These are phyloP conservation scores for Lasius platythorax DNA, from an alignment of 2,888 invertebrate species.

Conservation along the genomic window DNA sequence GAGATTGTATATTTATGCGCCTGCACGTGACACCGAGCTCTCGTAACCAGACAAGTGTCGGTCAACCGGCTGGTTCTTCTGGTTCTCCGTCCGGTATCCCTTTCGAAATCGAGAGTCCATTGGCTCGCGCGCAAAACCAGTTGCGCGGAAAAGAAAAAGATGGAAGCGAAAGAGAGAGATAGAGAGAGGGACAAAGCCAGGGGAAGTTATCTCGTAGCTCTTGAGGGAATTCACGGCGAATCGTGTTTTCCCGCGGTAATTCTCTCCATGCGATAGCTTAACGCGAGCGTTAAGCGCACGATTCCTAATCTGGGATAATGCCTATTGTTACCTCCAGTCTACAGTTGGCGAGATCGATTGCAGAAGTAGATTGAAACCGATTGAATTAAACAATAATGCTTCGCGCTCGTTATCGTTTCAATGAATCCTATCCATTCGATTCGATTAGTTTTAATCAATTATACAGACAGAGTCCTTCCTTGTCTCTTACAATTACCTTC, in stretches of 20 bases:
- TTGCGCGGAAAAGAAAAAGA: constrained; percentile 65
- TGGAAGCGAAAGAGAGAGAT: constrained; percentile 31
- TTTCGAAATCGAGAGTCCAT: constrained; percentile 77
- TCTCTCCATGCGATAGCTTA: constrained; percentile 34
- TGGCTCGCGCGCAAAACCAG: constrained; percentile 74
- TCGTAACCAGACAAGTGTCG: constrained; percentile 71
- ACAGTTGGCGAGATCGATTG: constrained; percentile 26
- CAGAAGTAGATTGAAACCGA: constrained; percentile 30
- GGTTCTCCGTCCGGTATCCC: constrained; percentile 60
- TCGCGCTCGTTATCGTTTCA: constrained; percentile 28
- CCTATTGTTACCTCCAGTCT: constrained; percentile 28
- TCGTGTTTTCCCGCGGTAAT: constrained; percentile 68
- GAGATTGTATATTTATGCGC: constrained; percentile 56
- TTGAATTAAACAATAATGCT: constrained; percentile 41
- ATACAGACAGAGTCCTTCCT: neutral
- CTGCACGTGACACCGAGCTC: constrained; percentile 70
- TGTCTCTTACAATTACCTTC: neutral
- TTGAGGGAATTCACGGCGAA: constrained; percentile 67
- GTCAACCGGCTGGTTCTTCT: constrained; percentile 67
- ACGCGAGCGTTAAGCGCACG: constrained; percentile 13
- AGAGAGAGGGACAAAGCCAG: constrained; percentile 18
- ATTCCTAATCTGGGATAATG: constrained; percentile 47
- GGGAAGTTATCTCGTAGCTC: constrained; percentile 46
- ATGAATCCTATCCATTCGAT: neutral
- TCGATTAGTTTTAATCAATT: constrained; percentile 24